Base-by-base conservation (phyloP, 2,113 vertebrate species). In the Fulmarus glacialis region DNA sequence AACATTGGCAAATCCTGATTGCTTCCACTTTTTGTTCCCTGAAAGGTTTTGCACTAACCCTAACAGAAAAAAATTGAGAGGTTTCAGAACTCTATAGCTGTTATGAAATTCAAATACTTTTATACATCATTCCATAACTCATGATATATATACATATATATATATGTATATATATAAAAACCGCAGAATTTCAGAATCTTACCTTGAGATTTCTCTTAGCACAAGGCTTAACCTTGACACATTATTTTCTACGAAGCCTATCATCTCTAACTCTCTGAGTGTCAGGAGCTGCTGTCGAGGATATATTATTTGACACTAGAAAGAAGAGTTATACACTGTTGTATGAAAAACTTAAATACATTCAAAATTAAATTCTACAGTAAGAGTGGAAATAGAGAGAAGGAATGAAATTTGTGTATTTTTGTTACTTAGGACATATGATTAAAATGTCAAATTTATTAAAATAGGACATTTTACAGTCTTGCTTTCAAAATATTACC, bases 251-350 rank as follows among this genome's bases (percentile, higher is more conserved):
- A 99, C 88, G 24, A 99, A 99, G 95, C 98, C 98, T 52, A 99
- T 99, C 86, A 99, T 99, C 97, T 99, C 98, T 6, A 99, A 98
- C 87, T 99, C 99, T 60, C 98, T 98, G 55, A 99, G 98, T 34
- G 99, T 99, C 66, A 99, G 98, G 56, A 99, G 99, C 95, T 99
- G 99, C 96, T 99, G 99, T 74, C 99, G 98, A 36, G 99, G 99
- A 97, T 99, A 99, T 93, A 99, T 99, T 96, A 99, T 99, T 97
- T 99, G 99, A 90, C 99, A 99, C 99, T 99, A 96, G 19, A 91
- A 94, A 80, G 9, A 23, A 96, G 64, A 90, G 24, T 91, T 79
- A 75, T 7, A 85, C 14, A 55, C 4, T 48, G 40, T 40, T 68
- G 6, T 53, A 92, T 55, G 27, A 91, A 83, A 91, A 91, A 53